phyloP scores from a whole-genome alignment of 2,113 vertebrate species.

The Leucosticte australis region DNA sequence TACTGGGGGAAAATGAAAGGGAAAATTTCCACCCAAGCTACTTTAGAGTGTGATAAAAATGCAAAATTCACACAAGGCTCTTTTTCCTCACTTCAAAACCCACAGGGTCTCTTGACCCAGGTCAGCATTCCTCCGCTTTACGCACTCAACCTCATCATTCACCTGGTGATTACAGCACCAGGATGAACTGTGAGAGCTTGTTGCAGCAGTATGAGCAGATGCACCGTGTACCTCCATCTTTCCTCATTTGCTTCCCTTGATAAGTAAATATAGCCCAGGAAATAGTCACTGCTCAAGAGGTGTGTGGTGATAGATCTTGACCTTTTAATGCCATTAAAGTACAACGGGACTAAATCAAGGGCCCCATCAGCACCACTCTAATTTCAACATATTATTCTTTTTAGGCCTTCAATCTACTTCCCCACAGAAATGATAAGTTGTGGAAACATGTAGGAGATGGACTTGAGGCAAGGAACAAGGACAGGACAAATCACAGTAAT shows the following conservation, averaged over 20 bases:
- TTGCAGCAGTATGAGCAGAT: not conserved
- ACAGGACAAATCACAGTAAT: conserved; percentile 52
- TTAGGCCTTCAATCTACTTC: not conserved
- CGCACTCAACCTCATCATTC: not conserved
- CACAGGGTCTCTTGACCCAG: not conserved
- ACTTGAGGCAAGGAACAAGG: conserved; percentile 45
- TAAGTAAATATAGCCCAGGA: not conserved
- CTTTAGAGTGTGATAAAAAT: not conserved
- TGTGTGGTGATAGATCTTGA: not conserved
- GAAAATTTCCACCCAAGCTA: not conserved
- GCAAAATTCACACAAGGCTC: not conserved
- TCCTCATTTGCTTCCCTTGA: not conserved
- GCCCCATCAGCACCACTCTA: not conserved
- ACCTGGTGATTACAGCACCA: not conserved
- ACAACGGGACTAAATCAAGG: not conserved
- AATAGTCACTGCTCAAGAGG: not conserved
- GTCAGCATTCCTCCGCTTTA: not conserved
- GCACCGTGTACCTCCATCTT: not conserved
- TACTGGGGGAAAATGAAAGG: not conserved
- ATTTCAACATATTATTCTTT: conserved; percentile 9
- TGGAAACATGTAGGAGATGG: not conserved
- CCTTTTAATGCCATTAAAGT: not conserved
- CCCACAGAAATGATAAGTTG: not conserved
- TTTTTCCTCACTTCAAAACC: not conserved
- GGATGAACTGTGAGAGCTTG: not conserved